Evolutionary conservation across 2,113 vertebrate genomes (phyloP).

Genomic region (Lampris incognitus): DNA sequence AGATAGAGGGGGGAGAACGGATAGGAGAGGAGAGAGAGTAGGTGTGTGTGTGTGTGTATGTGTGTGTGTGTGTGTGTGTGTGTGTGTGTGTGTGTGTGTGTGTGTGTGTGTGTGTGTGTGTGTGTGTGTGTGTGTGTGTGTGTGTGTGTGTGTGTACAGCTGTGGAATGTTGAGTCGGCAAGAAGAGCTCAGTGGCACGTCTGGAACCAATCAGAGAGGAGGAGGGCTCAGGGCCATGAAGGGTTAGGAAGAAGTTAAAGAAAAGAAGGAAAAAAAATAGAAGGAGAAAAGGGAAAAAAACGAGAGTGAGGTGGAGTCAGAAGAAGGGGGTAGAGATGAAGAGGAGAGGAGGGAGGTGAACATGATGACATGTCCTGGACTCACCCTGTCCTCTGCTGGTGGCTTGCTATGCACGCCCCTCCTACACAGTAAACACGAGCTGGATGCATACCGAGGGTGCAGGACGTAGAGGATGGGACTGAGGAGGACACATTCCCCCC

Average conservation of each 20-base stretch:
- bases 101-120: conserved; percentile 15
- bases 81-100: conserved; percentile 7
- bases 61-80: conserved; percentile 7
- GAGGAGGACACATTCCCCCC: not conserved
- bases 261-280: conserved; percentile 25
- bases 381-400: conserved; percentile 74
- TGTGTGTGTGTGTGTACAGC: conserved; percentile 72
- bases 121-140: conserved; percentile 37
- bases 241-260: conserved; percentile 49
- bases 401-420: conserved; percentile 45
- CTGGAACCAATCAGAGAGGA: conserved; percentile 81
- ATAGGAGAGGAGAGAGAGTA: conserved; percentile 44
- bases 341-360: conserved; percentile 16
- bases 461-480: conserved; percentile 15
- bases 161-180: conserved; percentile 84
- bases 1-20: conserved; percentile 64
- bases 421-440: not conserved
- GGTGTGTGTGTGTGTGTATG: conserved; percentile 24
- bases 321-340: conserved; percentile 36
- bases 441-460: not conserved
- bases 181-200: conserved; percentile 81
- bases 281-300: conserved; percentile 26
- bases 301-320: conserved; percentile 45
- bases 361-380: conserved; percentile 20
- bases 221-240: conserved; percentile 63